Conservation (phyloP, 2,888 invertebrate species). For the Galeopsomyia nigrocyanea region DNA sequence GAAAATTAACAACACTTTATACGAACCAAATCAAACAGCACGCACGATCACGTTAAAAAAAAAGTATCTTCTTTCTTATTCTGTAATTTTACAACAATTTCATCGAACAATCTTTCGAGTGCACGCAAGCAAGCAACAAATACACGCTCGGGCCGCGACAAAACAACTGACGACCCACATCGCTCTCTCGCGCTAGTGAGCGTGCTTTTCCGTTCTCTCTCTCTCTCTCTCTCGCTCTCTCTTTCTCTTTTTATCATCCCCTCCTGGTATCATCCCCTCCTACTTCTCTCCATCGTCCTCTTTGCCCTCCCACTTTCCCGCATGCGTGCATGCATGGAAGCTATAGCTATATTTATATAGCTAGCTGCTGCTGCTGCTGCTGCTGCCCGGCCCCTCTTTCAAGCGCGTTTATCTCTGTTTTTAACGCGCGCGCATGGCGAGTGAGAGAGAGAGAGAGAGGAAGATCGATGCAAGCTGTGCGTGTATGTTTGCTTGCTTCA, state of each 20-base stretch:
- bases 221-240: conserved; percentile 28
- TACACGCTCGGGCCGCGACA: conserved; percentile 42
- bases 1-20: too few species aligned
- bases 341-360: too few species aligned
- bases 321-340: conserved; percentile 16
- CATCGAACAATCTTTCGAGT: too few species aligned
- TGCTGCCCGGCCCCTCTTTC: conserved; percentile 2
- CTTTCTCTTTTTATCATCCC: conserved; percentile 27
- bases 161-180: conserved; percentile 49
- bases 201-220: not conserved
- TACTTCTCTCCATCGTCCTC: conserved; percentile 3
- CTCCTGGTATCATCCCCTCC: conserved; percentile 31
- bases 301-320: conserved; percentile 19
- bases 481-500: conserved; percentile 48
- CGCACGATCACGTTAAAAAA: too few species aligned
- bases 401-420: not conserved
- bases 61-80: too few species aligned
- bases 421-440: conserved; percentile 28
- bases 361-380: not conserved
- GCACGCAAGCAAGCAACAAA: conserved; percentile 36
- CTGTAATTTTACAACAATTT: too few species aligned
- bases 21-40: too few species aligned
- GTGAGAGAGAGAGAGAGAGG: conserved; percentile 39
- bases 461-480: conserved; percentile 59
- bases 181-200: conserved; percentile 14